A percentile compares a stretch with the other conserved stretches of the same genome.
Conservation (phyloP, 2,888 invertebrate genomes). For the Allolobophora icterica region DNA sequence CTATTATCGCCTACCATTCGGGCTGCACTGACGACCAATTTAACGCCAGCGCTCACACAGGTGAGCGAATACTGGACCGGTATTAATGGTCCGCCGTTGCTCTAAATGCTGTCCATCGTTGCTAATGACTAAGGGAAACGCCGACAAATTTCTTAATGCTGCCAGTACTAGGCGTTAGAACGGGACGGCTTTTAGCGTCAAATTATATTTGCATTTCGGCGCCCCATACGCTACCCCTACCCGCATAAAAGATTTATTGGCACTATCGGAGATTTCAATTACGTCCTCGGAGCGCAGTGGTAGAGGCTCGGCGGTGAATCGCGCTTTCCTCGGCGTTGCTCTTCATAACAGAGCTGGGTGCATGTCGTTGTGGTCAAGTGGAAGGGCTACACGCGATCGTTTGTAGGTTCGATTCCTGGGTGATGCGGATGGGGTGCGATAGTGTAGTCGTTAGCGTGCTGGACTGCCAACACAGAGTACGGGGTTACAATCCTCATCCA, state of each 20-base stretch:
- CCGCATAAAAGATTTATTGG: conserved; percentile 5
- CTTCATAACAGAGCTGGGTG: background rate
- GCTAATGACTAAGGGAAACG: conserved; percentile 24
- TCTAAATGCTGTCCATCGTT: conserved; percentile 12
- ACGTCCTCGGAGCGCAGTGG: background rate
- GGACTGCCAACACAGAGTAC: background rate
- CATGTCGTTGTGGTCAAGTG: background rate
- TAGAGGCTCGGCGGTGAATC: background rate
- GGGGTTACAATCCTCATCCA: background rate
- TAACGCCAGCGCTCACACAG: background rate
- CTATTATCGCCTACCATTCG: conserved; percentile 21
- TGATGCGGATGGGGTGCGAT: background rate
- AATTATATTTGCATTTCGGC: conserved; percentile 6
- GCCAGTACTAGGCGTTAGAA: background rate
- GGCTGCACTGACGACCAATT: background rate
- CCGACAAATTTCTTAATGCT: conserved; percentile 18
- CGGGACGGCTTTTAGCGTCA: conserved; percentile 25
- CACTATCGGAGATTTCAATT: background rate
- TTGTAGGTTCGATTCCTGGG: background rate
- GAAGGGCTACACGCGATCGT: background rate
- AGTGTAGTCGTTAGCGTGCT: background rate
- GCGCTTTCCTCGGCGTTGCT: background rate
- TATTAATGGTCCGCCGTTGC: background rate
- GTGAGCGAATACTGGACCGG: background rate
- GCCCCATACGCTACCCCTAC: background rate